Percentiles rank a stretch among this genome's conserved stretches.
phyloP scores from a whole-genome alignment of 2,888 invertebrate genomes.

The Nomada hirtipes region DNA sequence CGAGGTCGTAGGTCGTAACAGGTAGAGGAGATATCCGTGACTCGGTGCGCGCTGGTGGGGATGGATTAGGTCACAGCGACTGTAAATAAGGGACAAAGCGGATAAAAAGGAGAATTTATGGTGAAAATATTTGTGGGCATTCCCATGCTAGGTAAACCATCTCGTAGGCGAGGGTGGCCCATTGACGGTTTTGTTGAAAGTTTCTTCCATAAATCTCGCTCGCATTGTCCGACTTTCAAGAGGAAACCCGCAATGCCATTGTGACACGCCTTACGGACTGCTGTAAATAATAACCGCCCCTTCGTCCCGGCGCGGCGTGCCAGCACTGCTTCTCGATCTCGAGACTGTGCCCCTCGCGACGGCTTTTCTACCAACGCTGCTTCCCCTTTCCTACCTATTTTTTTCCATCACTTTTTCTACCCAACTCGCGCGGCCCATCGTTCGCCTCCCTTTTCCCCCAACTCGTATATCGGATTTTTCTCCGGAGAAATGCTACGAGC shows the following conservation, averaged over 20 bases:
- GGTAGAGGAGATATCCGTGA: slow-evolving; percentile 60
- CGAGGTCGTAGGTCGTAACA: slow-evolving; percentile 56
- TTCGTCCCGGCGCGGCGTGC: slow-evolving; percentile 55
- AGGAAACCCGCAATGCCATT: slow-evolving; percentile 84
- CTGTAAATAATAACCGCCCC: slow-evolving; percentile 81
- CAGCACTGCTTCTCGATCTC: slow-evolving; percentile 43
- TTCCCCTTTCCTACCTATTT: slow-evolving; percentile 18
- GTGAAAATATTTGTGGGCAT: slow-evolving; percentile 81
- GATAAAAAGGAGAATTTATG: slow-evolving; percentile 80
- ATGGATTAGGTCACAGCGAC: slow-evolving; percentile 77
- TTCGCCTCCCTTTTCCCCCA: not conserved
- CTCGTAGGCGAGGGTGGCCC: slow-evolving; percentile 70
- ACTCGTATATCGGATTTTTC: not conserved
- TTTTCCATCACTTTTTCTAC: not conserved
- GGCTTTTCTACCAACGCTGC: slow-evolving; percentile 42
- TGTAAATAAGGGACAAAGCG: slow-evolving; percentile 75
- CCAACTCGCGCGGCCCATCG: too few relatives aligned
- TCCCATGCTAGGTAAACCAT: slow-evolving; percentile 69
- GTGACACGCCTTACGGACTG: slow-evolving; percentile 82
- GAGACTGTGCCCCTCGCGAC: slow-evolving; percentile 23
- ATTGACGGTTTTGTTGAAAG: slow-evolving; percentile 84
- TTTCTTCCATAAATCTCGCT: slow-evolving; percentile 82
- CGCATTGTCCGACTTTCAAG: slow-evolving; percentile 83
- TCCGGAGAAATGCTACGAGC: not conserved
- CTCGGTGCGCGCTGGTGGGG: slow-evolving; percentile 30